phyloP scores from a whole-genome alignment of 2,797 vertebrate species.

The Alexandromys oeconomus region DNA sequence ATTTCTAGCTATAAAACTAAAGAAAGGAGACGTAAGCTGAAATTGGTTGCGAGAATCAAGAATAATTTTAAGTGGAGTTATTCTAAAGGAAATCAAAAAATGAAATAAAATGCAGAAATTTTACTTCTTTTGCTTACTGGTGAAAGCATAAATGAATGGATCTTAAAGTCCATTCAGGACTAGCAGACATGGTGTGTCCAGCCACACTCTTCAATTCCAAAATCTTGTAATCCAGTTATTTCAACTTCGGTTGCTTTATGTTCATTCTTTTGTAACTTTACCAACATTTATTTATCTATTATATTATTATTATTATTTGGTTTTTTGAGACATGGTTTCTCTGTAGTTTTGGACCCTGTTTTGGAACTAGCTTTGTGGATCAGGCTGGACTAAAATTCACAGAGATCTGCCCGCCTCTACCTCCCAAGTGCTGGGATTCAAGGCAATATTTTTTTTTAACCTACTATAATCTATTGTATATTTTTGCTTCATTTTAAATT shows the following conservation, averaged over 20 bases:
- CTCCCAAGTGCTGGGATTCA: not conserved
- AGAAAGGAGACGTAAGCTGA: slow-evolving; percentile 62
- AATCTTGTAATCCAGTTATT: not conserved
- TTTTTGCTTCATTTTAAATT: not conserved
- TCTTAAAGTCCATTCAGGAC: not conserved
- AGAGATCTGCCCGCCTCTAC: not conserved
- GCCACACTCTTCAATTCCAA: not conserved
- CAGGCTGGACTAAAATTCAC: too few relatives aligned
- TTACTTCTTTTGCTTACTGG: not conserved
- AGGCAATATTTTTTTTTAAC: not conserved
- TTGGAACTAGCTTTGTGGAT: too few relatives aligned
- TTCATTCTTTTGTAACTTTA: not conserved
- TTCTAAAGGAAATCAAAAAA: slow-evolving; percentile 59
- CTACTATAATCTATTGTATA: not conserved
- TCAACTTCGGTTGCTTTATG: not conserved
- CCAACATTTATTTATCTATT: too few relatives aligned
- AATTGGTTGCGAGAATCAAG: slow-evolving; percentile 58
- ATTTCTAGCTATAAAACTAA: slow-evolving; percentile 67
- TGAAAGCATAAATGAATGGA: not conserved
- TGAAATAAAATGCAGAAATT: slow-evolving; percentile 24
- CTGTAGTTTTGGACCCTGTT: too few relatives aligned
- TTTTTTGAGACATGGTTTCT: not conserved
- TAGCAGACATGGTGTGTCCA: not conserved
- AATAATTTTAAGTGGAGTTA: slow-evolving; percentile 43
- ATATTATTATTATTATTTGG: too few relatives aligned